Evolutionary conservation across 2,797 vertebrate genomes (phyloP).

Genomic region (Apodemus agrarius): DNA sequence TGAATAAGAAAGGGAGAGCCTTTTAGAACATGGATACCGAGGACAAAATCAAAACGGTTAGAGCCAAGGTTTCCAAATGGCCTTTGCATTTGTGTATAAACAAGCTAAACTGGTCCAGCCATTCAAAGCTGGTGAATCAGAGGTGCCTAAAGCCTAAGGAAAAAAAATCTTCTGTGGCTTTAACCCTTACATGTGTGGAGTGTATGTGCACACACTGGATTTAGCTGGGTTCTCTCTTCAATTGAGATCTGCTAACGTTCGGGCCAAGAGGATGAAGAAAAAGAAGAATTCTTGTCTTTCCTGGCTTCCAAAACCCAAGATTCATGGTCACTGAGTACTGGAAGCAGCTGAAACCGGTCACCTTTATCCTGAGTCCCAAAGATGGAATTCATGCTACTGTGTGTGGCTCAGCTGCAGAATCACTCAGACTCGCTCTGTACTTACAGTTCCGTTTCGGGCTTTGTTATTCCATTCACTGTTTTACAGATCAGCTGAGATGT

Average conservation of each 20-base stretch:
- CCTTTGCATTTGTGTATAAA: conserved; percentile 30
- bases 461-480: background rate
- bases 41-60: background rate
- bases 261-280: background rate
- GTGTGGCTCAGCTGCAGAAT: background rate
- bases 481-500: background rate
- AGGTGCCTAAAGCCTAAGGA: background rate
- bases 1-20: background rate
- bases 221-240: background rate
- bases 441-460: background rate
- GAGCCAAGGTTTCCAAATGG: background rate
- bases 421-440: background rate
- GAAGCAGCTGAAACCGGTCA: background rate
- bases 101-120: conserved; percentile 28
- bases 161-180: conserved; percentile 44
- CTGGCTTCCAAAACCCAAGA: background rate
- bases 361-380: background rate
- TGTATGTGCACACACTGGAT: background rate
- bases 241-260: background rate
- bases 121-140: conserved; percentile 55
- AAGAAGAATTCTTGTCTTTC: background rate
- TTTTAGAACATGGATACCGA: background rate
- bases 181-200: background rate
- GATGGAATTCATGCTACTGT: background rate
- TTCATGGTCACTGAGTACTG: background rate